Conservation (phyloP, 1,140 invertebrate species). For the Drosophila funebris region DNA sequence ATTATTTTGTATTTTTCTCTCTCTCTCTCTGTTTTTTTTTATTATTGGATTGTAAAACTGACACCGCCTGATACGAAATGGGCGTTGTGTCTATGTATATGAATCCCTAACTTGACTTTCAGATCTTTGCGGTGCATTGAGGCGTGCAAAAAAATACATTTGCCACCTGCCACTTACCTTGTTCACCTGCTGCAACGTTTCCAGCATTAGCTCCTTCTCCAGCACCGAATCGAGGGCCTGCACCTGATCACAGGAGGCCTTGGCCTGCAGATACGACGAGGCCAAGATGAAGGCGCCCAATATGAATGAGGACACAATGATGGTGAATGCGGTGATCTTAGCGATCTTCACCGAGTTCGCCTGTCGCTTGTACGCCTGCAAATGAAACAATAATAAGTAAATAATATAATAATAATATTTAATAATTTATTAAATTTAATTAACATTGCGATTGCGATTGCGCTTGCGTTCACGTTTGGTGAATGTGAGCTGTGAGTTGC, state of each 20-base stretch:
- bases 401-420: neutral
- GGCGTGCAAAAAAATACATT: conserved; percentile 69
- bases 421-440: neutral
- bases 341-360: conserved; percentile 92
- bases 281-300: conserved; percentile 91
- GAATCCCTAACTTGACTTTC: neutral
- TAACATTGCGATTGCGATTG: conserved; percentile 2
- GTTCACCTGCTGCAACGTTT: conserved; percentile 86
- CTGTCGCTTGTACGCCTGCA: conserved; percentile 90
- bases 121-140: conserved; percentile 53
- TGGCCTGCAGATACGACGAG: conserved; percentile 91
- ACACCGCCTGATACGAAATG: conserved; percentile 52
- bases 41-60: conserved; percentile 21
- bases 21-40: neutral
- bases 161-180: conserved; percentile 78
- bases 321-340: conserved; percentile 90
- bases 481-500: conserved; percentile 21
- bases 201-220: conserved; percentile 87
- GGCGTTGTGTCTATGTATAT: conserved; percentile 40
- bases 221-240: conserved; percentile 87
- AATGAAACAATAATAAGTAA: conserved; percentile 38
- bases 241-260: conserved; percentile 88
- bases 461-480: neutral
- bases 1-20: conserved; percentile 21
- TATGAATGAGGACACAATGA: conserved; percentile 90